Percentiles rank a stretch among this genome's conserved stretches.
Evolutionary conservation across 2,113 vertebrate species (phyloP).

Genomic region (Rhagologus leucostigma): DNA sequence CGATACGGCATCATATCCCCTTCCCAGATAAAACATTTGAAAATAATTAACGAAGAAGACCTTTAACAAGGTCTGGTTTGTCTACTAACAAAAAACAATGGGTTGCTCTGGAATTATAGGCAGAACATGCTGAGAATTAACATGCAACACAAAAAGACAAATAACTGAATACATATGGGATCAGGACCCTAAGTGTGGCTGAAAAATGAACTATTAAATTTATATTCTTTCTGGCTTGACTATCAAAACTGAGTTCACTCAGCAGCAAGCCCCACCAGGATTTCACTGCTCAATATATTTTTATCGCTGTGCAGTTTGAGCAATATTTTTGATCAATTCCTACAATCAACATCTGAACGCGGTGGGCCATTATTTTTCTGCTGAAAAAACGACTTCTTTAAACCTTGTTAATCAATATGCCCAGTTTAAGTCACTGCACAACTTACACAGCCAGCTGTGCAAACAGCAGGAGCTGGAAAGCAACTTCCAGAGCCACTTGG

Average conservation of each 20-base stretch:
- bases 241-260: not conserved
- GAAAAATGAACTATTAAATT: not conserved
- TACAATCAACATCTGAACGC: not conserved
- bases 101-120: not conserved
- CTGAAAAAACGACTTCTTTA: not conserved
- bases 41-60: not conserved
- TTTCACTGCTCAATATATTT: conserved; percentile 30
- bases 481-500: not conserved
- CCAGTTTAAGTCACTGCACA: not conserved
- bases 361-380: not conserved
- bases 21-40: not conserved
- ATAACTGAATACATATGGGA: not conserved
- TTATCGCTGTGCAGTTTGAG: not conserved
- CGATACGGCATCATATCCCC: not conserved
- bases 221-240: not conserved
- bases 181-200: not conserved
- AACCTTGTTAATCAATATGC: conserved; percentile 12
- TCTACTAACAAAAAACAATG: not conserved
- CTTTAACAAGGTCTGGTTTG: not conserved
- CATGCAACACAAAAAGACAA: not conserved
- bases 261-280: not conserved
- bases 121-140: not conserved
- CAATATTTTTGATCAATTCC: conserved; percentile 38
- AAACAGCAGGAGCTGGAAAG: not conserved
- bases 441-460: not conserved